Conservation (phyloP, 2,113 vertebrate genomes). For the Chlorodrepanis virens region DNA sequence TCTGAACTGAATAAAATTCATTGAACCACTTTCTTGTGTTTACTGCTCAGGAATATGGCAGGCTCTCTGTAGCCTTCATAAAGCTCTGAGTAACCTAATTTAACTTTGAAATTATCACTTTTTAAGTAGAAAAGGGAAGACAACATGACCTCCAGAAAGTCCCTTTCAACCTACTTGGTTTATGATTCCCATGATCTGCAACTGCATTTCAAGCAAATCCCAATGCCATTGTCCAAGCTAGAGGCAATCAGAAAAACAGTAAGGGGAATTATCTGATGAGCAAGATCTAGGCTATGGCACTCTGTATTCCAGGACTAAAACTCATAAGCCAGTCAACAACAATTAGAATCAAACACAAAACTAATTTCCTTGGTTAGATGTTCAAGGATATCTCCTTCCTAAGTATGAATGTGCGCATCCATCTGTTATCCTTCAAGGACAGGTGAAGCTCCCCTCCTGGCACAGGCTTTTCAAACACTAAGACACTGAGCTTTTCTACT, state of each 20-base stretch:
- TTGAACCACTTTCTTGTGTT: background rate
- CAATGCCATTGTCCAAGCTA: accelerated
- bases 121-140: background rate
- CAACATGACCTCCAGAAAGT: background rate
- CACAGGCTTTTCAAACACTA: background rate
- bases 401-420: background rate
- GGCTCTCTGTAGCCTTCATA: background rate
- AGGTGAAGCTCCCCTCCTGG: background rate
- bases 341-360: background rate
- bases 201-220: background rate
- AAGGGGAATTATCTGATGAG: background rate
- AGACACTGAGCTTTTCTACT: background rate
- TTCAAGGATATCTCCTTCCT: background rate
- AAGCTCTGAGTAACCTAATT: background rate
- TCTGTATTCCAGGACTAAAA: background rate
- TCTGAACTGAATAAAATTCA: background rate
- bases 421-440: background rate
- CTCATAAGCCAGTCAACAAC: background rate
- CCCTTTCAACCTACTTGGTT: background rate
- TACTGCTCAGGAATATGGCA: background rate
- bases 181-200: background rate
- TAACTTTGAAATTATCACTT: background rate
- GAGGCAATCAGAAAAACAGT: accelerated
- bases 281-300: background rate
- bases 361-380: background rate